phyloP scores from a whole-genome alignment of 2,888 invertebrate species.

The Ophion costatus region DNA sequence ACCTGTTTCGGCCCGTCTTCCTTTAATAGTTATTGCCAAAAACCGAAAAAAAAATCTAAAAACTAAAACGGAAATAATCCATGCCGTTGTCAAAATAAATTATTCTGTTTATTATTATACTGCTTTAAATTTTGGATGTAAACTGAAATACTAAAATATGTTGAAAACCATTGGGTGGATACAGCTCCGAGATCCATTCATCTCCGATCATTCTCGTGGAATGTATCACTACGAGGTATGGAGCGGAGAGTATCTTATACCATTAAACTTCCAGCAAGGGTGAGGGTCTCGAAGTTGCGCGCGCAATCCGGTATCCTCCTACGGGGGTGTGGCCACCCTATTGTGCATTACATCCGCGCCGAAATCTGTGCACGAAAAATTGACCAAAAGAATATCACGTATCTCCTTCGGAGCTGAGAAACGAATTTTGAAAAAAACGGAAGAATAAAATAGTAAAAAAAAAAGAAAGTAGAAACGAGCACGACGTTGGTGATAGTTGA shows the following conservation, averaged over 20 bases:
- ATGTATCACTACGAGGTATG: slow-evolving; percentile 62
- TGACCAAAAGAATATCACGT: slow-evolving; percentile 55
- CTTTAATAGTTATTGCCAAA: too few species aligned
- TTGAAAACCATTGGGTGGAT: background rate
- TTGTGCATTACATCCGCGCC: slow-evolving; percentile 40
- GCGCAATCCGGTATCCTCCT: slow-evolving; percentile 75
- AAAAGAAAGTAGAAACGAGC: background rate
- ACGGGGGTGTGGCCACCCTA: slow-evolving; percentile 76
- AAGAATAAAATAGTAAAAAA: background rate
- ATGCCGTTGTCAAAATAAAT: too few species aligned
- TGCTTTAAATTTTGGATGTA: too few species aligned
- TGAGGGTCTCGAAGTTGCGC: slow-evolving; percentile 69
- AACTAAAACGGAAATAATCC: too few species aligned
- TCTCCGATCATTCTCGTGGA: slow-evolving; percentile 56
- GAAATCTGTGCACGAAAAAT: slow-evolving; percentile 64
- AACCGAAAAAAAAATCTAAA: too few species aligned
- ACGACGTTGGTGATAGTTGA: slow-evolving; percentile 5
- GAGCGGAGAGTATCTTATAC: slow-evolving; percentile 33
- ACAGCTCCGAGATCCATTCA: slow-evolving; percentile 35
- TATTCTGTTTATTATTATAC: too few species aligned
- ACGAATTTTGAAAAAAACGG: slow-evolving; percentile 47
- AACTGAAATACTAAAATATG: background rate
- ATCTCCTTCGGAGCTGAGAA: slow-evolving; percentile 34
- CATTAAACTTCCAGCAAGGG: slow-evolving; percentile 60
- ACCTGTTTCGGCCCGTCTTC: too few species aligned